Conservation (phyloP, 2,113 vertebrate species). For the Mesoclemmys tuberculata region DNA sequence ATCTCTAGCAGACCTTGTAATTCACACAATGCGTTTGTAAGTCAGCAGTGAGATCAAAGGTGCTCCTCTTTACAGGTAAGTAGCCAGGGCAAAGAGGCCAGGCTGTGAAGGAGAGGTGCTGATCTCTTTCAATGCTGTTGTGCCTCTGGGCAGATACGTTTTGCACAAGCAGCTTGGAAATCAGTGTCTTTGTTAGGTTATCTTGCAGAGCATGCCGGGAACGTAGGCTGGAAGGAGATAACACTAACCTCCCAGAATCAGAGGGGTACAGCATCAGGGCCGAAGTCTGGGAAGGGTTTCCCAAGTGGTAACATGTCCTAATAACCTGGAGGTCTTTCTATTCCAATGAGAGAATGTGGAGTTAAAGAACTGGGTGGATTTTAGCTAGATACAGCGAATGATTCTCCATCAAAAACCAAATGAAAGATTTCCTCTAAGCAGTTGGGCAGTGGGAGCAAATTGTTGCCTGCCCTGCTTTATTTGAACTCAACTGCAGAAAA, state of each 20-base stretch:
- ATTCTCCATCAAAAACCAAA: not conserved
- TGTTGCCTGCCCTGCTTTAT: fast-evolving
- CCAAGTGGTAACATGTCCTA: not conserved
- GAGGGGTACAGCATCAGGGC: not conserved
- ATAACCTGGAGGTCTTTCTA: not conserved
- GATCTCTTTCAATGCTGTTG: not conserved
- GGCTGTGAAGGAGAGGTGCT: not conserved
- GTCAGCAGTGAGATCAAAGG: not conserved
- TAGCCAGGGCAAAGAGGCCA: not conserved
- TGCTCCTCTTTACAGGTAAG: not conserved
- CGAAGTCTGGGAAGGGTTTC: not conserved
- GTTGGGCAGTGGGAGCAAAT: not conserved
- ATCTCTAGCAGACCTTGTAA: not conserved
- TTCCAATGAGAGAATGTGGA: not conserved
- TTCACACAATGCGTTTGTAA: not conserved
- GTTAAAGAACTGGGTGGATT: not conserved
- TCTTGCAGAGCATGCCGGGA: not conserved
- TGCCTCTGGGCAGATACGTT: not conserved
- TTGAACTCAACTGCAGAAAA: not conserved
- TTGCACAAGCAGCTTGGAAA: not conserved
- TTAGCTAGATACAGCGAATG: not conserved
- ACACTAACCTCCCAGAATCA: not conserved
- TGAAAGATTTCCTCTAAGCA: not conserved
- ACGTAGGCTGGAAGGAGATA: not conserved
- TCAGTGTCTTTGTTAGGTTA: not conserved